A percentile compares a stretch with the other conserved stretches of the same genome.
Evolutionary conservation across 2,888 invertebrate genomes (phyloP).

Genomic region (Rhodophaea formosa): DNA sequence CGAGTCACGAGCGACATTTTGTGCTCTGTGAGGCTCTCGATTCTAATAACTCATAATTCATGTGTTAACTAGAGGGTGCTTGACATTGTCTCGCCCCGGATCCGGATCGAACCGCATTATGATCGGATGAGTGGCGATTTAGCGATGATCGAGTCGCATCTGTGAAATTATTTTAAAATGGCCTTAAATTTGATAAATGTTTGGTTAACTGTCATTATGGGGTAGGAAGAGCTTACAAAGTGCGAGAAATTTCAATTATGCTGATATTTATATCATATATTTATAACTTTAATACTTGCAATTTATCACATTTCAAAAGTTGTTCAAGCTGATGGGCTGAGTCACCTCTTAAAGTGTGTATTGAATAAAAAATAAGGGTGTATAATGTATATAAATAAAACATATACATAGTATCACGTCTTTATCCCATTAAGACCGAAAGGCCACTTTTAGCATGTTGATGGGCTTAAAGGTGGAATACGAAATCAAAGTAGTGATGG

Average conservation of each 20-base stretch:
- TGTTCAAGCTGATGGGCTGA: too few relatives aligned
- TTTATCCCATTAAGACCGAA: too few relatives aligned
- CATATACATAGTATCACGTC: too few relatives aligned
- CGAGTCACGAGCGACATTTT: too few relatives aligned
- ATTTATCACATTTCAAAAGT: too few relatives aligned
- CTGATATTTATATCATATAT: not conserved
- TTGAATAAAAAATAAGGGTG: too few relatives aligned
- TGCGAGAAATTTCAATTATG: not conserved
- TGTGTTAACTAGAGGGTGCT: conserved; percentile 61
- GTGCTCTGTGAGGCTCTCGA: conserved; percentile 37
- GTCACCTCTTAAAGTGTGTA: too few relatives aligned
- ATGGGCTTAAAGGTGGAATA: not conserved
- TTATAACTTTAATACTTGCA: too few relatives aligned
- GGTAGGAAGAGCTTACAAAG: not conserved
- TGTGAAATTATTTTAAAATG: conserved; percentile 61
- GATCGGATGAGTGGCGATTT: conserved; percentile 53
- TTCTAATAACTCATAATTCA: conserved; percentile 75
- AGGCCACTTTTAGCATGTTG: not conserved
- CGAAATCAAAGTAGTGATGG: too few relatives aligned
- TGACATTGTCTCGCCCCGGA: conserved; percentile 56
- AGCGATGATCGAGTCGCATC: conserved; percentile 47
- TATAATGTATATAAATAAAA: too few relatives aligned
- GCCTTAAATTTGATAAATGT: conserved; percentile 42
- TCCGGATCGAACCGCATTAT: conserved; percentile 65
- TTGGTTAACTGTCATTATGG: conserved; percentile 20